Evolutionary conservation across 1,140 invertebrate genomes (phyloP).

Genomic region (Lucilia sericata): DNA sequence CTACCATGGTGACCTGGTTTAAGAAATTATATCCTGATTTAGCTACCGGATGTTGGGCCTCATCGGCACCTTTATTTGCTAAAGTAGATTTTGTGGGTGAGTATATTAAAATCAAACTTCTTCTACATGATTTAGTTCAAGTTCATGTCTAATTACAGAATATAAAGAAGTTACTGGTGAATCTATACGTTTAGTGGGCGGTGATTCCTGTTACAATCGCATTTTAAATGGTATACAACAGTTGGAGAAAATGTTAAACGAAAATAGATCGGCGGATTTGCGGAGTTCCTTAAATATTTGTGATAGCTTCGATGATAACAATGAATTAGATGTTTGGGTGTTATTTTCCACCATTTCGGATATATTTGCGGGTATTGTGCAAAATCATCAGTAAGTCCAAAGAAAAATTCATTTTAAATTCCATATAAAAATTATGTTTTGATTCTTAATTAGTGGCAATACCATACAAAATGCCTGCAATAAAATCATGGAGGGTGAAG

Average conservation of each 20-base stretch:
- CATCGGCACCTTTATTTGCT: conserved; percentile 77
- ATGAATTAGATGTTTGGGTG: conserved; percentile 62
- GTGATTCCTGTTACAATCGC: conserved; percentile 68
- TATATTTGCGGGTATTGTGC: conserved; percentile 62
- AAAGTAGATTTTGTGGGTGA: conserved; percentile 64
- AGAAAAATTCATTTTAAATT: background rate
- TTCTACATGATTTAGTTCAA: too few species aligned
- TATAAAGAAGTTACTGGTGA: conserved; percentile 65
- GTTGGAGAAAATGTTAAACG: conserved; percentile 65
- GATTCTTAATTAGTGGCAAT: conserved; percentile 51
- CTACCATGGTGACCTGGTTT: conserved; percentile 82
- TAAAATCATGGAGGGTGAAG: conserved; percentile 56
- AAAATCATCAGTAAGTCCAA: conserved; percentile 56
- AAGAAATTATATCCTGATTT: conserved; percentile 82
- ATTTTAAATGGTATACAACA: conserved; percentile 69
- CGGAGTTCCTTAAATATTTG: conserved; percentile 66
- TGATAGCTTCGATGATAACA: conserved; percentile 59
- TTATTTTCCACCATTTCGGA: conserved; percentile 63
- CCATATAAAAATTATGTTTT: too few species aligned
- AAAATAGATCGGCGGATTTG: conserved; percentile 56
- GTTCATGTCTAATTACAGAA: conserved; percentile 49
- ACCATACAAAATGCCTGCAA: conserved; percentile 60
- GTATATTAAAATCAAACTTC: conserved; percentile 35
- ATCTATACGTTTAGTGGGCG: conserved; percentile 65
- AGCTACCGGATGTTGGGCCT: conserved; percentile 79